Conservation (phyloP, 2,888 invertebrate genomes). For the Enchytraeus crypticus region DNA sequence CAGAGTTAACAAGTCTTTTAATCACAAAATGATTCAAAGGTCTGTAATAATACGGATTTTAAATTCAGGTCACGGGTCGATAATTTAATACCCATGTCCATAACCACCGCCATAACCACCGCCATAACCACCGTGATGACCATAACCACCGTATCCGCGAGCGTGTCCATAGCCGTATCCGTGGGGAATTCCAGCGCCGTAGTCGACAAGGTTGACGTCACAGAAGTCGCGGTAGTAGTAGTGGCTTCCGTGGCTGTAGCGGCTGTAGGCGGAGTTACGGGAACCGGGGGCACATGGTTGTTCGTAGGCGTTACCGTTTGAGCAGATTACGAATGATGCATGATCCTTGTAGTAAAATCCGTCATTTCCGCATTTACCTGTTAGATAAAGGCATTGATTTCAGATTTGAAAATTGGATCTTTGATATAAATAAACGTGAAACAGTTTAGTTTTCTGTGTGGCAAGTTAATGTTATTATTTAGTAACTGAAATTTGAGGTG, state of each 20-base stretch:
- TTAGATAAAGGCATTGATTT: no score
- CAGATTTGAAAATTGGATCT: no score
- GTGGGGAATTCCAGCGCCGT: conserved; percentile 12
- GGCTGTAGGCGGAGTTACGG: conserved; percentile 11
- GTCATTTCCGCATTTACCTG: conserved; percentile 15
- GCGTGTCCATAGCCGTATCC: conserved; percentile 6
- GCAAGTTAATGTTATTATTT: no score
- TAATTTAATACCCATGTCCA: not conserved
- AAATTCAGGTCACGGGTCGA: no score
- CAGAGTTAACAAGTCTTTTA: no score
- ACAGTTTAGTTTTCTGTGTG: no score
- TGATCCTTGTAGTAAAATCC: conserved; percentile 14
- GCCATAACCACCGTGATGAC: not conserved
- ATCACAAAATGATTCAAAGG: no score
- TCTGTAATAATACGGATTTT: no score
- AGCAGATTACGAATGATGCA: conserved; percentile 12
- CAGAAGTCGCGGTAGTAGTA: conserved; percentile 21
- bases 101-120: not conserved
- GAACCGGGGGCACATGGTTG: conserved; percentile 19
- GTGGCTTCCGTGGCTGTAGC: conserved; percentile 9
- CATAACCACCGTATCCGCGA: not conserved
- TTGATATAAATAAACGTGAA: no score
- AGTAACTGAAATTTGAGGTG: no score
- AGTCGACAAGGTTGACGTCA: conserved; percentile 19
- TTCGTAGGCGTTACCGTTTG: conserved; percentile 15